Evolutionary conservation across 1,140 invertebrate species (phyloP), one percentile per base, ranked within the genome.

Genomic region (Cotesia vestalis): DNA sequence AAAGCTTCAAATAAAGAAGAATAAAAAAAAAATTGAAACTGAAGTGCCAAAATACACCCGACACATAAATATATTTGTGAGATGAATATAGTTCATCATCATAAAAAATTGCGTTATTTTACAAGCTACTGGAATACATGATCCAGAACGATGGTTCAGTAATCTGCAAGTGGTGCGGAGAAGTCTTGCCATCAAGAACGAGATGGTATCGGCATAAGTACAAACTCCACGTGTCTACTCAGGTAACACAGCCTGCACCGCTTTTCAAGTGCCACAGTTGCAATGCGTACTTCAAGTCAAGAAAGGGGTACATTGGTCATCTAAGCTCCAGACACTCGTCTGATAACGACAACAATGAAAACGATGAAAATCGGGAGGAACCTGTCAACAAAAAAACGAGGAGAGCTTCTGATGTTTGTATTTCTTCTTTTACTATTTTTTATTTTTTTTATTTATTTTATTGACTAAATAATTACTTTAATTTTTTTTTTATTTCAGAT

Each of bases 121-220:
- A 74, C 78, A 92, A 93, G 80, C 87, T 92, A 72, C 84, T 93
- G 75, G 92, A 94, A 82, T 94, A 94, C 84, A 83, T 93, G 75
- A 90, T 90, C 36, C 89, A 91, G 76, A 89, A 88, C 74, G 92
- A 94, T 77, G 92, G 92, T 66, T 91, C 91, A 74, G 92, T 93
- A 12, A 89, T 93, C 69, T 94, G 92, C 81, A 94, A 94, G 83
- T 87, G 92, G 78, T 94, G 92, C 78, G 93, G 92, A 6, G 92
- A 94, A 81, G 89, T 93, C 12, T 80, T 94, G 64, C 91, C 92
- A 40, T 93, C 91, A 67, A 85, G 92, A 73, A 93, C 92, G 11
- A 91, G 93, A 77, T 94, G 92, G 92, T 94, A 94, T 80, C 85
- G 93, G 73, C 93, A 94, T 81, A 94, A 94, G 82, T 94, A 94